Evolutionary conservation across 2,113 vertebrate species (phyloP).

Genomic region (Macquaria australasica): DNA sequence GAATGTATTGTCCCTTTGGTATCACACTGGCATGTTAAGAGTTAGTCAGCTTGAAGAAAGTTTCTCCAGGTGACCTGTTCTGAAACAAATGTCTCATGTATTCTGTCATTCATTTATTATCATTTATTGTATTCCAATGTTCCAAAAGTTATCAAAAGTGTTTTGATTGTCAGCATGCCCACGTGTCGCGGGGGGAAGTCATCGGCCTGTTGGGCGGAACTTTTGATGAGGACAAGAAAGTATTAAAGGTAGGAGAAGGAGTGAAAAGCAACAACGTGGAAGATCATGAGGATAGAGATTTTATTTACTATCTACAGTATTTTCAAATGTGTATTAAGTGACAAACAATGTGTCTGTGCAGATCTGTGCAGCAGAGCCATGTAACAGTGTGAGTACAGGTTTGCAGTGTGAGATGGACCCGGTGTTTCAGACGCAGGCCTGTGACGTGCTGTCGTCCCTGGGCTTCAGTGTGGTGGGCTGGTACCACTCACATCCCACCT

Average conservation of each 20-base stretch:
- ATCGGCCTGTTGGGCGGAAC: conserved; percentile 95
- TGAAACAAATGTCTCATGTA: not conserved
- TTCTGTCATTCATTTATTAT: not conserved
- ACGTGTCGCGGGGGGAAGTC: conserved; percentile 95
- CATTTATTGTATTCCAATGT: not conserved
- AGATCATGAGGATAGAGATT: not conserved
- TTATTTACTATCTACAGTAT: not conserved
- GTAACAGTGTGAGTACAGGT: conserved; percentile 96
- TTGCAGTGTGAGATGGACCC: conserved; percentile 99
- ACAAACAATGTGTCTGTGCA: conserved; percentile 57
- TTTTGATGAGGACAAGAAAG: conserved; percentile 87
- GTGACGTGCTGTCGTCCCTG: conserved; percentile 88
- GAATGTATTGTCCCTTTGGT: not conserved
- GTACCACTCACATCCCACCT: conserved; percentile 98
- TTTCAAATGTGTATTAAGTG: not conserved
- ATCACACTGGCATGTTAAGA: not conserved
- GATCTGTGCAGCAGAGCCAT: conserved; percentile 94
- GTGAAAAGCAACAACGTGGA: not conserved
- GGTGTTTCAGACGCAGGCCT: conserved; percentile 95
- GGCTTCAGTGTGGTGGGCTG: conserved; percentile 93
- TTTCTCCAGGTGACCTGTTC: not conserved
- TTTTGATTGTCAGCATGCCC: conserved; percentile 88
- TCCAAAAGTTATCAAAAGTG: not conserved
- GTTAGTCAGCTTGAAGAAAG: not conserved
- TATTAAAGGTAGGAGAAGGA: conserved; percentile 88